A percentile compares a stretch with the other conserved stretches of the same genome.
These are phyloP conservation scores for Cantharis rufa DNA, from an alignment of 2,888 invertebrate species.

Conservation along the genomic window DNA sequence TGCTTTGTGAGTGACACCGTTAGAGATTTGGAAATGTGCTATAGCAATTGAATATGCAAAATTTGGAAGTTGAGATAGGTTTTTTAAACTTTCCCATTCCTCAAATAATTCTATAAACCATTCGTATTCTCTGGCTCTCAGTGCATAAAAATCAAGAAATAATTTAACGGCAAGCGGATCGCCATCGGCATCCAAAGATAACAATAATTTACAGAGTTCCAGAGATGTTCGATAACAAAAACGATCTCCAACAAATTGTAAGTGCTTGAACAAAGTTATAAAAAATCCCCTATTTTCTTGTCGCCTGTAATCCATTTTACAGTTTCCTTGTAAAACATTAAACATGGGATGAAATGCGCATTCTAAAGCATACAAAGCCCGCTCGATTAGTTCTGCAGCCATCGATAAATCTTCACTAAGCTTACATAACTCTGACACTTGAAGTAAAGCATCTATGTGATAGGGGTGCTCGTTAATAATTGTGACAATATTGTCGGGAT, in stretches of 20 bases:
- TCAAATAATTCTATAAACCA: conserved; percentile 63
- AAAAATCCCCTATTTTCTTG: conserved; percentile 85
- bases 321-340: conserved; percentile 73
- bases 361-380: conserved; percentile 77
- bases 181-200: conserved; percentile 73
- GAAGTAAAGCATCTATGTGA: conserved; percentile 80
- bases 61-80: conserved; percentile 83
- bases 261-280: conserved; percentile 80
- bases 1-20: conserved; percentile 57
- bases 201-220: conserved; percentile 82
- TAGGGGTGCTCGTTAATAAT: conserved; percentile 76
- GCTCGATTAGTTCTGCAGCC: conserved; percentile 78
- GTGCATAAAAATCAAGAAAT: conserved; percentile 80
- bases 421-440: conserved; percentile 78
- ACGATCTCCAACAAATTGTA: conserved; percentile 75
- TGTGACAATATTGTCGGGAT: conserved; percentile 77
- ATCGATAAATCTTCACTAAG: conserved; percentile 78
- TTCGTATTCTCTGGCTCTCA: conserved; percentile 72
- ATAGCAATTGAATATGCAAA: conserved; percentile 82
- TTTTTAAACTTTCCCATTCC: conserved; percentile 66
- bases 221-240: conserved; percentile 87
- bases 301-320: conserved; percentile 74
- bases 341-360: conserved; percentile 80
- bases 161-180: conserved; percentile 80
- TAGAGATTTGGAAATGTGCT: conserved; percentile 66